These are phyloP conservation scores for Dryobates pubescens DNA, from an alignment of 2,797 vertebrate genomes.

Conservation along the genomic window DNA sequence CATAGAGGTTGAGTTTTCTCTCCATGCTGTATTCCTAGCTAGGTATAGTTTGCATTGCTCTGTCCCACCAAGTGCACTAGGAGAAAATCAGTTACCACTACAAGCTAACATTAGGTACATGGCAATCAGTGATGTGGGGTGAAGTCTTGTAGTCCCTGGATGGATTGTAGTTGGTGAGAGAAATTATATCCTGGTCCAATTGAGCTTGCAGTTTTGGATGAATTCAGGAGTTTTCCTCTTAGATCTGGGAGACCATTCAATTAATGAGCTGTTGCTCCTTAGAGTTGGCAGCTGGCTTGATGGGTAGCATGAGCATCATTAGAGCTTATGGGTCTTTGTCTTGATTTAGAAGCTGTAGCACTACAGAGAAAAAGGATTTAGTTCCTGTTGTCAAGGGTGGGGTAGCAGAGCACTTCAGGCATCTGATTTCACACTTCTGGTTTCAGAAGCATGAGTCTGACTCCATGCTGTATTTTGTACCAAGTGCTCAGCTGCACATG, in stretches of 20 bases:
- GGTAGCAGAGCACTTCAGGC: neutral
- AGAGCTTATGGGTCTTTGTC: neutral
- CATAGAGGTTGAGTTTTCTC: neutral
- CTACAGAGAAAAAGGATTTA: neutral
- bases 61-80: neutral
- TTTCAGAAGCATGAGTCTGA: neutral
- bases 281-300: neutral
- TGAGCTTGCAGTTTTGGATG: neutral
- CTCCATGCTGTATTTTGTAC: neutral
- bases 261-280: neutral
- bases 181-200: neutral
- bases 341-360: neutral
- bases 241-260: neutral
- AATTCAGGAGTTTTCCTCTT: neutral
- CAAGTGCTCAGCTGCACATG: neutral
- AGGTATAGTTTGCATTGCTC: neutral
- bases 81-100: neutral
- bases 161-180: neutral
- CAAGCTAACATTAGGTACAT: fast-evolving
- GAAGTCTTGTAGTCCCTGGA: fast-evolving
- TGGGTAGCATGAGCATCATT: neutral
- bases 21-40: neutral
- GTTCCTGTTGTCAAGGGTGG: neutral
- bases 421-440: neutral
- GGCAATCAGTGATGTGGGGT: neutral